Evolutionary conservation across 1,140 invertebrate genomes (phyloP), one percentile per base, ranked within the genome.

Genomic region (Gonioctena quinquepunctata): DNA sequence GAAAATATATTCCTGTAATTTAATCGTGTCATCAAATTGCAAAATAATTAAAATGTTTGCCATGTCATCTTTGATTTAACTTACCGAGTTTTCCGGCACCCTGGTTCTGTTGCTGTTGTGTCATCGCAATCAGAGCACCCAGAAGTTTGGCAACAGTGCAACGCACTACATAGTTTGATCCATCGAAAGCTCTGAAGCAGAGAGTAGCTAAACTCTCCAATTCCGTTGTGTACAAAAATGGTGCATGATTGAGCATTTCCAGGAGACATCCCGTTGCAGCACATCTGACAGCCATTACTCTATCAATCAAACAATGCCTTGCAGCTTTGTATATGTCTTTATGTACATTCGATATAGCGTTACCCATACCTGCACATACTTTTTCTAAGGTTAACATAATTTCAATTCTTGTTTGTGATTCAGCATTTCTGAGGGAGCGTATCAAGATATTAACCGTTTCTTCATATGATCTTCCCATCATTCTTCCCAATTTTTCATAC

Each of bases 401-500:
- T 86, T 99, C 97, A 77, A 96, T 93, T 70, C 98, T 87, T 2
- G 92, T 94, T 83, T 97, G 96, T 0, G 97, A 99, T 86, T 99
- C 98, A 3, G 96, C 95, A 85, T 93, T 98, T 78, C 94, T 91
- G 54, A 99, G 85, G 3, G 94, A 95, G 74, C 96, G 95, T 54
- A 97, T 91, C 5, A 99, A 86, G 63, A 97, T 93, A 74, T 94
- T 91, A 8, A 99, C 95, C 2, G 97, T 99, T 81, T 99, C 97
- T 82, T 99, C 97, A 82, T 98, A 99, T 0, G 96, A 98, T 71
- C 97, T 87, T 0, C 97, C 98, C 91, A 98, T 99, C 96, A 99
- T 98, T 72, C 98, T 85, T 1, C 98, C 97, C 7, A 99, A 86
- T 83, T 95, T 97, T 83, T 99, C 95, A 84, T 99, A 99, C 95